Conservation (phyloP, 1,140 invertebrate genomes). For the Globodera rostochiensis region DNA sequence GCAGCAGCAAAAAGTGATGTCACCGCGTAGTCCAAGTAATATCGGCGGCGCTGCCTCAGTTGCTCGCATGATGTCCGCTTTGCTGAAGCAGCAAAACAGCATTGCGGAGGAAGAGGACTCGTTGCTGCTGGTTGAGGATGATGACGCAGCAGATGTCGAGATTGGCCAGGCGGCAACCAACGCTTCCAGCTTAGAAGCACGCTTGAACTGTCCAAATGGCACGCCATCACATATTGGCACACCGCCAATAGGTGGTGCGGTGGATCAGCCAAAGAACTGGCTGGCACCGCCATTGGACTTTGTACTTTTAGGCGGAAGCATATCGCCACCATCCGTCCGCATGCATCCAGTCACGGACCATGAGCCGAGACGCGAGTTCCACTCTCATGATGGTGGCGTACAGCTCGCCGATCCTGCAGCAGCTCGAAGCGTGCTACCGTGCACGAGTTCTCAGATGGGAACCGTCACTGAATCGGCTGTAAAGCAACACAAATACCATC, state of each 20-base stretch:
- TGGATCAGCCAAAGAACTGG: slow-evolving; percentile 12
- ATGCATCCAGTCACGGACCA: slow-evolving; percentile 26
- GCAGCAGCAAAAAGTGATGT: too few relatives aligned
- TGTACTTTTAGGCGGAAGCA: slow-evolving; percentile 18
- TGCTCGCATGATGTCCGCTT: slow-evolving; percentile 22
- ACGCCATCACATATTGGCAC: neutral
- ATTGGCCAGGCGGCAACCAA: neutral
- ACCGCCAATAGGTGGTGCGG: neutral
- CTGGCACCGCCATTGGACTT: slow-evolving; percentile 15
- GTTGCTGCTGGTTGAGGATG: slow-evolving; percentile 10
- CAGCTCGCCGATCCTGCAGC: neutral
- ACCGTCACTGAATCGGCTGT: neutral
- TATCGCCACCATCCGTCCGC: slow-evolving; percentile 16
- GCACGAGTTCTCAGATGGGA: neutral
- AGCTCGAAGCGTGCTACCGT: neutral
- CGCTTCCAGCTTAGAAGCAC: neutral
- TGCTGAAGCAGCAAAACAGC: slow-evolving; percentile 29
- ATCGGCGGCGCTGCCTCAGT: slow-evolving; percentile 9
- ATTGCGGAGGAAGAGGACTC: slow-evolving; percentile 28
- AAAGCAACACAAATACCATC: neutral
- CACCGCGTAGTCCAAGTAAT: neutral
- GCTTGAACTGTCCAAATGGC: slow-evolving; percentile 2
- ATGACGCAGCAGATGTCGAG: neutral
- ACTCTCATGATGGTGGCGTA: neutral
- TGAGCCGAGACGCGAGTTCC: slow-evolving; percentile 11